phyloP scores from a whole-genome alignment of 1,140 invertebrate species.

The Drosophila prosaltans region DNA sequence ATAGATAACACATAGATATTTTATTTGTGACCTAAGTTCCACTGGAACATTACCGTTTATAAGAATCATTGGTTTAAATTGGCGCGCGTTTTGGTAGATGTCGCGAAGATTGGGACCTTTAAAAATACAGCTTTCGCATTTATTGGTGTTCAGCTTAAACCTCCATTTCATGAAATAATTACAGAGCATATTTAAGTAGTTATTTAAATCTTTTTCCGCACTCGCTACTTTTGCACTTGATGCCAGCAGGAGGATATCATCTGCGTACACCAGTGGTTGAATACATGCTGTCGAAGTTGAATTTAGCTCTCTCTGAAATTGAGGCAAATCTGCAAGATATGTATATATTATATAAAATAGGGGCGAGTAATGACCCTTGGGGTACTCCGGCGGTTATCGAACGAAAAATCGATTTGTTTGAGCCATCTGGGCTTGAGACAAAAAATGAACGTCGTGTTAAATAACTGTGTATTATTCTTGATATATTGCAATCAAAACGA shows the following conservation, averaged over 20 bases:
- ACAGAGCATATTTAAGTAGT: neutral
- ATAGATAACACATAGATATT: conserved; percentile 15
- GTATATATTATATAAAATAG: conserved; percentile 19
- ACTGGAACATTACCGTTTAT: neutral
- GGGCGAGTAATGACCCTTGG: conserved; percentile 22
- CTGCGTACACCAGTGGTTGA: conserved; percentile 23
- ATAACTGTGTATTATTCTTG: conserved; percentile 11
- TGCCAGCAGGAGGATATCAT: conserved; percentile 12
- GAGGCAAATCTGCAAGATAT: neutral
- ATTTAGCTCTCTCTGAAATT: neutral
- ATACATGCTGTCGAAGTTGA: conserved; percentile 11
- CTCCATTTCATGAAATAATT: conserved; percentile 6
- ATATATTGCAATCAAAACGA: neutral
- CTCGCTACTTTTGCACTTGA: conserved; percentile 11
- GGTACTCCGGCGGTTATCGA: conserved; percentile 25
- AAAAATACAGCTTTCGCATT: neutral
- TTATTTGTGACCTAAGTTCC: neutral
- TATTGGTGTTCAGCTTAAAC: neutral
- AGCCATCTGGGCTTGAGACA: neutral
- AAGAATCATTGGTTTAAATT: conserved; percentile 1
- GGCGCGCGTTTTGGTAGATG: conserved; percentile 3
- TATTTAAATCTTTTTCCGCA: conserved; percentile 1
- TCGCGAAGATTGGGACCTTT: neutral
- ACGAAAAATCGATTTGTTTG: neutral
- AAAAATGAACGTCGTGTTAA: conserved; percentile 6